These are phyloP conservation scores for Balaeniceps rex DNA, from an alignment of 2,113 vertebrate genomes.

Conservation along the genomic window DNA sequence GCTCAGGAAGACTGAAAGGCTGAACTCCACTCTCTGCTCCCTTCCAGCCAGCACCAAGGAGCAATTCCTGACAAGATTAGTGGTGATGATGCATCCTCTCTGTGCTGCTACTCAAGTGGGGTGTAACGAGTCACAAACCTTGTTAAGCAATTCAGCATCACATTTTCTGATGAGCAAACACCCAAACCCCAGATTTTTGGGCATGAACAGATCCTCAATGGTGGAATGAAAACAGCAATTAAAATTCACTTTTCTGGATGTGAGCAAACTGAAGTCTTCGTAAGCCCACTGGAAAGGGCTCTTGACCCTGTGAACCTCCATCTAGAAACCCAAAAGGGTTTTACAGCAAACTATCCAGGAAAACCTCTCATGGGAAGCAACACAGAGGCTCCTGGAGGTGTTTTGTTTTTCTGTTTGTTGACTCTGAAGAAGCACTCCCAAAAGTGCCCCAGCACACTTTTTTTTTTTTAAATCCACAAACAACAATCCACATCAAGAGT, in stretches of 20 bases:
- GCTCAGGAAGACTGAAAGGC: slow-evolving; percentile 3
- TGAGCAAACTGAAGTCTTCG: neutral
- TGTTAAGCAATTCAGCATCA: slow-evolving; percentile 18
- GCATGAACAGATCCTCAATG: neutral
- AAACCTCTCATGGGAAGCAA: neutral
- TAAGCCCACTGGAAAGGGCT: neutral
- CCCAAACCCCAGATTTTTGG: neutral
- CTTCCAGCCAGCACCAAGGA: neutral
- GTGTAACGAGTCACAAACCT: slow-evolving; percentile 6
- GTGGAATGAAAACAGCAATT: neutral
- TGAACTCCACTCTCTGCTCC: slow-evolving; percentile 59
- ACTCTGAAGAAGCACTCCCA: neutral
- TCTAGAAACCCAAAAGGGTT: neutral
- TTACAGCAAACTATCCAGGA: neutral
- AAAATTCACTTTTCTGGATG: neutral
- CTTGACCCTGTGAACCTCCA: neutral
- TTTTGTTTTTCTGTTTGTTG: slow-evolving; percentile 7
- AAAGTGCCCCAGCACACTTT: neutral
- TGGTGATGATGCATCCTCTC: neutral
- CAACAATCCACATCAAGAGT: neutral
- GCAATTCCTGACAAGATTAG: slow-evolving; percentile 1
- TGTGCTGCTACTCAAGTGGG: neutral
- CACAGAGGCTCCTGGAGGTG: neutral
- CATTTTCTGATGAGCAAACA: neutral
- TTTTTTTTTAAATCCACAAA: neutral